Percentiles rank a stretch among this genome's conserved stretches.
Conservation (phyloP, 2,797 vertebrate genomes). For the Acropternis orthonyx region DNA sequence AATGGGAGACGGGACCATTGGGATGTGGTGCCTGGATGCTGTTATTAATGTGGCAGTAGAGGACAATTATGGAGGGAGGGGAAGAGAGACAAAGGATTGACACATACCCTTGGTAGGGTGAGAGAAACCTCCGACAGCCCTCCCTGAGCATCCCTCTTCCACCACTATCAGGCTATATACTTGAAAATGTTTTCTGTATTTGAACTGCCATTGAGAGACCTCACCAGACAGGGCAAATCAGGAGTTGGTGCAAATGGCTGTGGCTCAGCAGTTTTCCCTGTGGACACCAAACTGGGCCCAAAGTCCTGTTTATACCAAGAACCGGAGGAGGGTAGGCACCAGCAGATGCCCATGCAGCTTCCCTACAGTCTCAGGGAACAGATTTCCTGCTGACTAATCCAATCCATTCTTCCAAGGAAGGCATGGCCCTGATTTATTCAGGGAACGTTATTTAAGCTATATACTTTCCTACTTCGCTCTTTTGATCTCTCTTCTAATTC, state of each 20-base stretch:
- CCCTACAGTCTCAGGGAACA: background rate
- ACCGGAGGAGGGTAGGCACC: background rate
- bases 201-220: background rate
- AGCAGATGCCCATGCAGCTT: background rate
- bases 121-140: background rate
- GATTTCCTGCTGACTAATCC: background rate
- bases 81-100: background rate
- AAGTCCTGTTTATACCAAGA: background rate
- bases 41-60: background rate
- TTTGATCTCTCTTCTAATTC: background rate
- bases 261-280: background rate
- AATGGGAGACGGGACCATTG: background rate
- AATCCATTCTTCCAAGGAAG: background rate
- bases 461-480: background rate
- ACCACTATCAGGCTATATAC: background rate
- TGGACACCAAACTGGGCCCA: background rate
- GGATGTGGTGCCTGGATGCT: background rate
- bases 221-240: background rate
- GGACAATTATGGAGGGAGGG: background rate
- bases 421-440: background rate
- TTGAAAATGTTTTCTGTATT: background rate
- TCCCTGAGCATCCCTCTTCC: background rate
- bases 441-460: background rate
- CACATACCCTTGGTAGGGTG: rapidly evolving
- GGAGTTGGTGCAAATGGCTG: background rate